A percentile compares a stretch with the other conserved stretches of the same genome.
phyloP scores from a whole-genome alignment of 2,113 vertebrate genomes.

The Poecile atricapillus region DNA sequence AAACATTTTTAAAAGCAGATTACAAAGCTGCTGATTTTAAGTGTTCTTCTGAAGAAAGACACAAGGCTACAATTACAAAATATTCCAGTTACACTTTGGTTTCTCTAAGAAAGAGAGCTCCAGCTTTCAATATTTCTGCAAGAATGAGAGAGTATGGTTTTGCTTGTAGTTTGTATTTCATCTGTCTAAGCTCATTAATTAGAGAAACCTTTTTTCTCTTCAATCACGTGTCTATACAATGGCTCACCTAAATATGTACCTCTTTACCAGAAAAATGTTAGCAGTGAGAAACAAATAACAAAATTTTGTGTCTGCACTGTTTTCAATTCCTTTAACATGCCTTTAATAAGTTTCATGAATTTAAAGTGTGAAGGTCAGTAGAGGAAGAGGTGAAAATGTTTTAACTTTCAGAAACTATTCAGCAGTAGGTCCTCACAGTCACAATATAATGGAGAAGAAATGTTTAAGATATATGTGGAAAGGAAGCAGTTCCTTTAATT shows the following conservation, averaged over 20 bases:
- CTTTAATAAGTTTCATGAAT: background rate
- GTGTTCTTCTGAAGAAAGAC: background rate
- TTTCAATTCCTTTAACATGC: background rate
- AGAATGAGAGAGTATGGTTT: background rate
- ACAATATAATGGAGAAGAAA: background rate
- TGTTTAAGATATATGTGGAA: background rate
- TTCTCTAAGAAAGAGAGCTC: background rate
- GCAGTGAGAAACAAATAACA: background rate
- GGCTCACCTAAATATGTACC: background rate
- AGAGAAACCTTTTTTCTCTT: background rate
- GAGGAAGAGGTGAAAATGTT: background rate
- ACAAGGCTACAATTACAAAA: background rate
- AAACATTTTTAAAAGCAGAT: background rate
- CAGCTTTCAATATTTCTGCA: background rate
- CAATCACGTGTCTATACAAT: background rate
- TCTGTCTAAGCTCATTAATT: background rate
- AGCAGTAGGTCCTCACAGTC: background rate
- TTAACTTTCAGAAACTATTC: background rate
- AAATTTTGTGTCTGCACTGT: background rate
- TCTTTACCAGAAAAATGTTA: background rate
- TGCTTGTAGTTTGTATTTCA: background rate
- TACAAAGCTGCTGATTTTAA: background rate
- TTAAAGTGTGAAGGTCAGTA: background rate
- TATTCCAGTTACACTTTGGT: background rate
- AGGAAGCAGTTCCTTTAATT: background rate